Base-by-base conservation (phyloP, 1,140 invertebrate species). In the Archegozetes longisetosus region DNA sequence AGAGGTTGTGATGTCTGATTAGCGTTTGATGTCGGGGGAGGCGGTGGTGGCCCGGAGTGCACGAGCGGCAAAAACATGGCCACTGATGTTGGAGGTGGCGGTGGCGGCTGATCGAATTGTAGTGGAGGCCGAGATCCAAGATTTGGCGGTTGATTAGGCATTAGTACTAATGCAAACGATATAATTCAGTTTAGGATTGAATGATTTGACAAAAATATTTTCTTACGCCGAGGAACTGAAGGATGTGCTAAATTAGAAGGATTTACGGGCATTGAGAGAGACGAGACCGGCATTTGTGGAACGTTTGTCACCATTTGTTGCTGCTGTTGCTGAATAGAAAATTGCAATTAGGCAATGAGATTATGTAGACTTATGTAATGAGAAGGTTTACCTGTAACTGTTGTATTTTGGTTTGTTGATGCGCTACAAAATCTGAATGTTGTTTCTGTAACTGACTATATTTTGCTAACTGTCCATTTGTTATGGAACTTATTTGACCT, bases 401-500 rank as follows among this genome's bases (percentile, higher is more conserved):
- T 69, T 88, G 83, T 67, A 77, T 68, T 64, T 75, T 74, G 22
- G 64, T 64, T 40, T 85, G 79, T 12, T 90, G 84, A 73, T 98
- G 93, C 50, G 82, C 79, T 4, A 91, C 84, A 72, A 94, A 98
- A 3, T 91, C 86, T 73, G 94, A 85, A 76, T 98, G 92, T 68
- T 97, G 92, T 47, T 85, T 83, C 74, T 93, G 86, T 53, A 81
- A 83, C 70, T 79, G 82, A 64, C 84, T 81, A 67, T 87, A 87
- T 20, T 74, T 70, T 26, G 66, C 51, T 55, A 74, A 70, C 9
- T 85, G 84, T 26, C 80, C 78, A 59, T 81, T 78, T 1, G 84
- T 81, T 28, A 89, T 81, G 55, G 82, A 78, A 9, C 82, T 76
- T 25, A 93, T 84, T 54, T 85, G 79, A 53, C 77, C 77, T 0